These are phyloP conservation scores for Pollachius pollachius DNA, from an alignment of 2,113 vertebrate species.

Conservation along the genomic window DNA sequence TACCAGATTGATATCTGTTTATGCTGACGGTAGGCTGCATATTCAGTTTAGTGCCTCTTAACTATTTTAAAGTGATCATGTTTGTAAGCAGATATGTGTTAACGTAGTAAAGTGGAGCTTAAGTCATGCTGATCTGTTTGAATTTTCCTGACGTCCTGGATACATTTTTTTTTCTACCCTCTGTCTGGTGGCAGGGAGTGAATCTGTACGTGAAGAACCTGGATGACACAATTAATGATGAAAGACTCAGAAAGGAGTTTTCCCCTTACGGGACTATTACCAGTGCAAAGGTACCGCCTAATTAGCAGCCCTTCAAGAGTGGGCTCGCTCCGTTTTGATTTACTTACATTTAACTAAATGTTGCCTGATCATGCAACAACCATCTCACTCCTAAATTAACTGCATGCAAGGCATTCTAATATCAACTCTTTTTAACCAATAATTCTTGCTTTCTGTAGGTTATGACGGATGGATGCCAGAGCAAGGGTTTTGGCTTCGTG, in stretches of 20 bases:
- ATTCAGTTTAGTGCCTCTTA: no score
- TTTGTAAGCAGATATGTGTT: no score
- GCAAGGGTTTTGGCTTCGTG: conserved; percentile 97
- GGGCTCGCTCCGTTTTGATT: neutral
- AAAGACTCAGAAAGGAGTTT: conserved; percentile 90
- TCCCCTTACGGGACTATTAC: conserved; percentile 94
- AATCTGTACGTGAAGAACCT: conserved; percentile 98
- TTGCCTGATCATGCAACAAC: neutral
- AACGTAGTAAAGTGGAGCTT: no score
- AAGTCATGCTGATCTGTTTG: neutral
- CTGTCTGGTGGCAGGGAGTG: conserved; percentile 78
- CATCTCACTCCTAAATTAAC: neutral
- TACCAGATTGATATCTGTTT: no score
- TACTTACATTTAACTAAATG: neutral
- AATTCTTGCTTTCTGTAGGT: conserved; percentile 71
- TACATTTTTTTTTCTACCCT: neutral
- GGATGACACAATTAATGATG: conserved; percentile 89
- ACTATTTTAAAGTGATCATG: no score
- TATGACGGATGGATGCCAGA: conserved; percentile 92
- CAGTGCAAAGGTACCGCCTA: conserved; percentile 86
- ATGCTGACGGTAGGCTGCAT: no score
- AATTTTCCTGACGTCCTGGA: neutral
- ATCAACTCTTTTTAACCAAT: neutral
- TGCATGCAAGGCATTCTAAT: neutral
- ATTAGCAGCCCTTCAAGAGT: neutral